These are phyloP conservation scores for Gibbula magus DNA, from an alignment of 2,888 invertebrate species.

Conservation along the genomic window DNA sequence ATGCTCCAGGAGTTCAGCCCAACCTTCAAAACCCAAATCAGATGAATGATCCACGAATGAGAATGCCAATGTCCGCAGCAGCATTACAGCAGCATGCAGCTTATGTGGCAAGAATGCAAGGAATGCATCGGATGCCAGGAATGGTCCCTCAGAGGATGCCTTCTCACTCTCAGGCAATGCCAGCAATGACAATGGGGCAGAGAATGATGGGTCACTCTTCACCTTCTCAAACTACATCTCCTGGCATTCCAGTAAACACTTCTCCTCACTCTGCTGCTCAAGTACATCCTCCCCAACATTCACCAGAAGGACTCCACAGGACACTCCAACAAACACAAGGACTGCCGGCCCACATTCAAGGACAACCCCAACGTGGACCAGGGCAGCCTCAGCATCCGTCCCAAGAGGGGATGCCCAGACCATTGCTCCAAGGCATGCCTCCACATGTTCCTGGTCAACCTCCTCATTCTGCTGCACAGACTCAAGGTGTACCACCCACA, in stretches of 20 bases:
- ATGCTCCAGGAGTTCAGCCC: neutral
- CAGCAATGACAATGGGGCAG: neutral
- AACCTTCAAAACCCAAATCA: neutral
- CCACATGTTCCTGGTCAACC: neutral
- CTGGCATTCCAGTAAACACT: neutral
- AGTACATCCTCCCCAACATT: neutral
- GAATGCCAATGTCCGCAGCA: neutral
- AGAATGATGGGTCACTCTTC: neutral
- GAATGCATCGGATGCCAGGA: neutral
- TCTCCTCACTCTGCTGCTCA: conserved; percentile 7
- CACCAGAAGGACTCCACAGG: neutral
- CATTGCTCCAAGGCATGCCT: neutral
- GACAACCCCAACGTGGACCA: neutral
- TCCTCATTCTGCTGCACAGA: neutral
- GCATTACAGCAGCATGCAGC: neutral
- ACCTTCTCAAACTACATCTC: neutral
- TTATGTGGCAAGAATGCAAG: neutral
- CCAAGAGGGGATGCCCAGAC: neutral
- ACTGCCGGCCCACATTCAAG: neutral
- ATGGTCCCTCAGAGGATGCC: neutral
- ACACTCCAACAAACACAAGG: neutral
- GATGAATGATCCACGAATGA: neutral
- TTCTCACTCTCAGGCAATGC: neutral
- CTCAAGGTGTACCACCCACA: neutral
- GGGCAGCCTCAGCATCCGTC: neutral